phyloP scores from a whole-genome alignment of 2,113 vertebrate species.

The Nerophis lumbriciformis region DNA sequence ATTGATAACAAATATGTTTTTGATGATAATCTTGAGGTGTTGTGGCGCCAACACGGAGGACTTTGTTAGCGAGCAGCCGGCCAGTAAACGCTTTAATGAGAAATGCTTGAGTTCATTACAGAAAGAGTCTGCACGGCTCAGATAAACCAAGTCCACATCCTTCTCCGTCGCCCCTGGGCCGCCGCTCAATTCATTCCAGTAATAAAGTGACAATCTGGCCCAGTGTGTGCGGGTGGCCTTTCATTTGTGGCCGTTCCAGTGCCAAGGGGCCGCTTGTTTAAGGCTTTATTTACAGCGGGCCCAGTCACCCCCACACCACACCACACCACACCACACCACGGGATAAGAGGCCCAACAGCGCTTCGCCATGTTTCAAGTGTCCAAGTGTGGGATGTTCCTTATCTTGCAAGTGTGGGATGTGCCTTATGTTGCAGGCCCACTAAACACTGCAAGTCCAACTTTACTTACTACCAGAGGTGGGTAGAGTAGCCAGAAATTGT shows the following conservation, averaged over 20 bases:
- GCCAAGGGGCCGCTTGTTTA: slow-evolving; percentile 78
- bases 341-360: slow-evolving; percentile 64
- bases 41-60: slow-evolving; percentile 22
- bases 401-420: slow-evolving; percentile 55
- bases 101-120: slow-evolving; percentile 78
- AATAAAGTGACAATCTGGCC: slow-evolving; percentile 83
- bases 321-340: slow-evolving; percentile 70
- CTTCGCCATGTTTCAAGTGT: slow-evolving; percentile 55
- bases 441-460: too few relatives aligned
- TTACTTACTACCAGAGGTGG: too few relatives aligned
- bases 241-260: slow-evolving; percentile 78
- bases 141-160: slow-evolving; percentile 85
- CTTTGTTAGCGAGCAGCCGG: slow-evolving; percentile 16
- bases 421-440: slow-evolving; percentile 37
- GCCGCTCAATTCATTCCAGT: slow-evolving; percentile 82
- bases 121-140: slow-evolving; percentile 74
- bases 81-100: slow-evolving; percentile 76
- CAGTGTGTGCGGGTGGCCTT: slow-evolving; percentile 80
- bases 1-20: slow-evolving; percentile 11
- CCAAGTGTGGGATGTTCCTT: slow-evolving; percentile 47
- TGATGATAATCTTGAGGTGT: slow-evolving; percentile 41
- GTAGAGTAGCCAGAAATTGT: too few relatives aligned
- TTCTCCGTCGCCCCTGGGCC: slow-evolving; percentile 74
- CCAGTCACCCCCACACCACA: too few relatives aligned
- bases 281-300: slow-evolving; percentile 80